These are phyloP conservation scores for Montipora capitata DNA, from an alignment of 92 coral and sea anemone species.

Conservation along the genomic window DNA sequence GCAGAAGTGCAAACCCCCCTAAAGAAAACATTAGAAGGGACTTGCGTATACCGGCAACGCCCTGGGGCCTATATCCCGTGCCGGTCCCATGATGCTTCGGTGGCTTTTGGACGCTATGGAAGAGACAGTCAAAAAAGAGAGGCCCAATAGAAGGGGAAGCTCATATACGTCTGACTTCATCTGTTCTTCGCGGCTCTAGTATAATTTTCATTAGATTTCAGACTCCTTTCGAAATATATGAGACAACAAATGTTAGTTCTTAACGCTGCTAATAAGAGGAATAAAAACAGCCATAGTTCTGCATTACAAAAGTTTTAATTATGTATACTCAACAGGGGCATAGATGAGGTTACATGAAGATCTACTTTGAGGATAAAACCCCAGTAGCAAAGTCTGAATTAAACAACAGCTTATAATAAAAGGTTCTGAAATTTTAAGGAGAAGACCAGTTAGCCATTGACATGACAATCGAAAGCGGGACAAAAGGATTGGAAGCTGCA, in stretches of 20 bases:
- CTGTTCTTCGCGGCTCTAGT: conserved; percentile 60
- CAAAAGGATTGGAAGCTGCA: conserved; percentile 46
- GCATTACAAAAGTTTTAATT: neutral
- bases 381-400: conserved; percentile 24
- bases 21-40: neutral
- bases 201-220: conserved; percentile 62
- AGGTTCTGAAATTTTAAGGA: conserved; percentile 53
- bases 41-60: neutral
- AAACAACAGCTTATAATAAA: conserved; percentile 43
- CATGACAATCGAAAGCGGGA: conserved; percentile 52
- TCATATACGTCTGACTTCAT: conserved; percentile 54
- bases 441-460: conserved; percentile 65
- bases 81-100: neutral
- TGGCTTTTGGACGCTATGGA: neutral
- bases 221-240: conserved; percentile 42
- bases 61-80: no score
- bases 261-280: conserved; percentile 6
- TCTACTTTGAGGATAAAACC: neutral
- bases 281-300: neutral
- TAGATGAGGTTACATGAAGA: neutral
- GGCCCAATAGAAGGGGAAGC: neutral
- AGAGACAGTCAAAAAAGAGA: neutral
- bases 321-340: neutral
- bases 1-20: neutral
- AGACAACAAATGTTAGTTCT: conserved; percentile 48